A percentile compares a stretch with the other conserved stretches of the same genome.
Evolutionary conservation across 1,140 invertebrate genomes (phyloP).

Genomic region (Archivesica marissinica): DNA sequence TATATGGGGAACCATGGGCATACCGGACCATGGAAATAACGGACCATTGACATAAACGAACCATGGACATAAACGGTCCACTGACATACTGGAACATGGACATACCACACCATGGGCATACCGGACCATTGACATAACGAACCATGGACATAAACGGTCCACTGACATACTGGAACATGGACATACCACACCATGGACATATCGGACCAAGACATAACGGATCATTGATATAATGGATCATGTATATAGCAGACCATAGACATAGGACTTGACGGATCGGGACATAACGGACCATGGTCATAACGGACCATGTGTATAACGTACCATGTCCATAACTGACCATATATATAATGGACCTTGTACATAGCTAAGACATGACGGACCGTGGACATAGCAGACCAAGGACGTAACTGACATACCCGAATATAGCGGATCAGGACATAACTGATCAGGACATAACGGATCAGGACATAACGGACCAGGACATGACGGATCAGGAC

Average conservation of each 20-base stretch:
- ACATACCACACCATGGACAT: neutral
- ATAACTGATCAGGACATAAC: too few species aligned
- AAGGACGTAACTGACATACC: too few species aligned
- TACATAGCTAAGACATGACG: too few species aligned
- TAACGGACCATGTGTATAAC: too few species aligned
- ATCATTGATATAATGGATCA: neutral
- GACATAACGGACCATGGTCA: too few species aligned
- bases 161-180: neutral
- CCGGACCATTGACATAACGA: neutral
- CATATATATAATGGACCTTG: too few species aligned
- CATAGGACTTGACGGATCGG: too few species aligned
- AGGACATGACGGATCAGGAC: too few species aligned
- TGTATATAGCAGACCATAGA: neutral
- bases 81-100: neutral
- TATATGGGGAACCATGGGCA: neutral
- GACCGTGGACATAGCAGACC: too few species aligned
- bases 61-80: neutral
- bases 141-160: neutral
- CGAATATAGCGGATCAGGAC: too few species aligned
- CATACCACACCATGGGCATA: neutral
- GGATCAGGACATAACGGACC: too few species aligned
- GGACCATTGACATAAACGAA: neutral
- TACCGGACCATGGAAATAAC: neutral
- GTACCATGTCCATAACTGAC: too few species aligned
- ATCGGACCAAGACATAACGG: neutral